phyloP scores from a whole-genome alignment of 2,113 vertebrate genomes.

The Nycticorax nycticorax region DNA sequence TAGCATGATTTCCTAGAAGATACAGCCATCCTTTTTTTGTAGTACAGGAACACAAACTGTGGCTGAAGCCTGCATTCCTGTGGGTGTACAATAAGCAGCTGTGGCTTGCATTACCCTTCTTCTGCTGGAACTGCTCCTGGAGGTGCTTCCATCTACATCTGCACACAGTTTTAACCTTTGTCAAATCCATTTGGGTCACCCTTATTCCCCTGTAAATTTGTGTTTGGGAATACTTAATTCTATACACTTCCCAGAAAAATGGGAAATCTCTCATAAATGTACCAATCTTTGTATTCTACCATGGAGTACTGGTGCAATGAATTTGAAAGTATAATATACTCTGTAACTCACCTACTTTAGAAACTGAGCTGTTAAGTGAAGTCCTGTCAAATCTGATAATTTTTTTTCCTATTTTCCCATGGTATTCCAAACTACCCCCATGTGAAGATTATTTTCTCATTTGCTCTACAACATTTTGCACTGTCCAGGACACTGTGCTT shows the following conservation, averaged over 20 bases:
- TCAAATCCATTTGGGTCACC: rapidly evolving
- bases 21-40: background rate
- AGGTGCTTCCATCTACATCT: background rate
- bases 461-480: background rate
- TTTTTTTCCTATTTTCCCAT: background rate
- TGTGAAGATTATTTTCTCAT: background rate
- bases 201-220: background rate
- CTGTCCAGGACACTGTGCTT: background rate
- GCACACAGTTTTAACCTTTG: background rate
- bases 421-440: background rate
- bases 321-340: background rate
- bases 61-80: background rate
- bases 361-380: background rate
- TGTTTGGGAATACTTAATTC: background rate
- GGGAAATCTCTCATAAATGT: background rate
- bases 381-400: background rate
- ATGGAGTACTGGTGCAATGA: background rate
- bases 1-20: background rate
- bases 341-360: background rate
- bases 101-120: background rate
- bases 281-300: background rate
- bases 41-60: background rate
- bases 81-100: background rate
- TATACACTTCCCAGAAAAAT: background rate
- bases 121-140: background rate